Percentiles rank a stretch among this genome's conserved stretches.
Conservation (phyloP, 2,113 vertebrate genomes). For the Poicephalus gulielmi region DNA sequence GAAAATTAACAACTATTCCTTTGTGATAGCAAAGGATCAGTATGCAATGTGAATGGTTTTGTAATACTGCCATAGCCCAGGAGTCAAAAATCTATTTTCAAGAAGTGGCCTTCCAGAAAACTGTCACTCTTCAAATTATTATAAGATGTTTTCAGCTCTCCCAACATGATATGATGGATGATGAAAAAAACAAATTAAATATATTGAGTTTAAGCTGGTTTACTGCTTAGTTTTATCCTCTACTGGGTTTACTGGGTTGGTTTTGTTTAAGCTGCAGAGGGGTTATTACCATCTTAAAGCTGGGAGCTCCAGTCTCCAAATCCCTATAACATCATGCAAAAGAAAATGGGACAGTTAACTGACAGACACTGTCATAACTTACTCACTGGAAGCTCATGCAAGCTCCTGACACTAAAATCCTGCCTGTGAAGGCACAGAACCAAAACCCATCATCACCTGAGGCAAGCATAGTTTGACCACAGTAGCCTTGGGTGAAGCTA, state of each 20-base stretch:
- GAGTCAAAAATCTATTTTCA: slow-evolving; percentile 35
- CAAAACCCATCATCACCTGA: background rate
- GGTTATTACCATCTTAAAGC: slow-evolving; percentile 52
- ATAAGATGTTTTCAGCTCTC: slow-evolving; percentile 37
- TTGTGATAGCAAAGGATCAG: background rate
- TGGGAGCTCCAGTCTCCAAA: slow-evolving; percentile 33
- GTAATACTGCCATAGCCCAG: background rate
- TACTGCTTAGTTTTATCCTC: slow-evolving; percentile 60
- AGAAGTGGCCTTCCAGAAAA: slow-evolving; percentile 40
- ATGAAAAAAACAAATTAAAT: slow-evolving; percentile 53
- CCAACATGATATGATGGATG: slow-evolving; percentile 25
- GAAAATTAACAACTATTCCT: background rate
- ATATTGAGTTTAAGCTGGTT: slow-evolving; percentile 57
- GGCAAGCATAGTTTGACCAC: background rate
- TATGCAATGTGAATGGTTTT: background rate
- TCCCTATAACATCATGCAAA: slow-evolving; percentile 17
- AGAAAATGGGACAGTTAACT: slow-evolving; percentile 53
- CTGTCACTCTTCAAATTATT: slow-evolving; percentile 39
- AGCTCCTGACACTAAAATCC: slow-evolving; percentile 12
- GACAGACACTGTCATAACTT: slow-evolving; percentile 15
- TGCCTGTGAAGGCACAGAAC: background rate
- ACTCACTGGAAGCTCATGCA: background rate
- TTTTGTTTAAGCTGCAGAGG: slow-evolving; percentile 60
- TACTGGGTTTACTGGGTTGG: slow-evolving; percentile 28
- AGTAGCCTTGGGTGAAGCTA: background rate